A percentile compares a stretch with the other conserved stretches of the same genome.
phyloP scores from a whole-genome alignment of 2,113 vertebrate genomes.

The Pterocles gutturalis region DNA sequence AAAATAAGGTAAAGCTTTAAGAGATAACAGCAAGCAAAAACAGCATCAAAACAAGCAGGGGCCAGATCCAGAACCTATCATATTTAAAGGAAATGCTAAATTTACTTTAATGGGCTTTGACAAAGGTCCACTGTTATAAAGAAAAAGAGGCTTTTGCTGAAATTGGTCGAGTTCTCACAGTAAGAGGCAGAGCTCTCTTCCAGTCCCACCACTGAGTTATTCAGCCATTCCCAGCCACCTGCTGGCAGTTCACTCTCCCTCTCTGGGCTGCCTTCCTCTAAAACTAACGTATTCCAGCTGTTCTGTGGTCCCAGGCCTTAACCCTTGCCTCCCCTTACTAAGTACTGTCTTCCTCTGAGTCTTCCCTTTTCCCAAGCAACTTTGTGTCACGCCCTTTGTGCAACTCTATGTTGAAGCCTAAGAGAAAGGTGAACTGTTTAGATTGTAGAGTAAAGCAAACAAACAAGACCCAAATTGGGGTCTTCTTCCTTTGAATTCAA shows the following conservation, averaged over 20 bases:
- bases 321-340: slow-evolving; percentile 4
- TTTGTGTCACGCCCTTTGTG: rapidly evolving
- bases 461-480: neutral
- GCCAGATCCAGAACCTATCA: neutral
- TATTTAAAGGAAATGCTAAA: neutral
- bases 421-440: neutral
- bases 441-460: neutral
- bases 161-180: neutral
- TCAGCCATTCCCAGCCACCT: slow-evolving; percentile 58
- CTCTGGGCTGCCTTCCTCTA: slow-evolving; percentile 1
- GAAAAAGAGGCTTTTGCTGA: neutral
- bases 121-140: neutral
- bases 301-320: neutral
- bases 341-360: neutral
- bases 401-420: neutral
- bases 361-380: neutral
- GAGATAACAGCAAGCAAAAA: neutral
- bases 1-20: neutral
- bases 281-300: slow-evolving; percentile 55
- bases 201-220: neutral
- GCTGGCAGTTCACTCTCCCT: slow-evolving; percentile 51
- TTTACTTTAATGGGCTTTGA: neutral
- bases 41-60: neutral
- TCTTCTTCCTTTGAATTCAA: neutral
- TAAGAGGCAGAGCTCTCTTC: neutral